These are phyloP conservation scores for Nowickia ferox DNA, from an alignment of 2,888 invertebrate genomes.

Conservation along the genomic window DNA sequence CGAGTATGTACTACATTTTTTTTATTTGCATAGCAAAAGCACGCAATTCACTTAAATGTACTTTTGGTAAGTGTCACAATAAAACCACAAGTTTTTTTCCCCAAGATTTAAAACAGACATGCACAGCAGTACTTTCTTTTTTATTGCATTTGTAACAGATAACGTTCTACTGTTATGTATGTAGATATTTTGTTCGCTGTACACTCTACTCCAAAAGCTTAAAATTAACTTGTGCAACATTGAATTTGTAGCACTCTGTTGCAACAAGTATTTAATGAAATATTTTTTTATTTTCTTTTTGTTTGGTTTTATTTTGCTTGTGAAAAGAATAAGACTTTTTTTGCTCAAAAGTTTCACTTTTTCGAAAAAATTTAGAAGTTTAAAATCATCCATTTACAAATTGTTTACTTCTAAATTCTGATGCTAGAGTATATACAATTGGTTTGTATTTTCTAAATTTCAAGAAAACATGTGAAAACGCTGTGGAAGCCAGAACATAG, in stretches of 20 bases:
- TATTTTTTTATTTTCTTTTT: no score
- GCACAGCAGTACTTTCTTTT: constrained; percentile 13
- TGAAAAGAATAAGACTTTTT: no score
- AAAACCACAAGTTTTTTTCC: constrained; percentile 40
- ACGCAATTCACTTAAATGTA: constrained; percentile 67
- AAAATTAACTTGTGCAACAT: not conserved
- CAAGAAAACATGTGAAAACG: no score
- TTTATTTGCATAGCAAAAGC: constrained; percentile 5
- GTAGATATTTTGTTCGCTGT: not conserved
- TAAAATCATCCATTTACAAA: no score
- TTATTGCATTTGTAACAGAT: constrained; percentile 33
- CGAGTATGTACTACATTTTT: not conserved
- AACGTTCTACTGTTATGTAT: not conserved
- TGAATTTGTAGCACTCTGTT: not conserved
- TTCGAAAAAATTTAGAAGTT: no score
- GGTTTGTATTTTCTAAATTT: no score
- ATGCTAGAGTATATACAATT: no score
- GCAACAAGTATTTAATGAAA: not conserved
- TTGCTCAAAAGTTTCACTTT: no score
- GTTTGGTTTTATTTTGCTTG: no score
- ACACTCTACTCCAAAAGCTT: not conserved
- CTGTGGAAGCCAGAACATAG: no score
- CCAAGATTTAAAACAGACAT: not conserved
- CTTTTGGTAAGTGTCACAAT: constrained; percentile 68
- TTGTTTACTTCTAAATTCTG: no score